Evolutionary conservation across 2,113 vertebrate genomes (phyloP), one percentile per base, ranked within the genome.

Genomic region (Lampris incognitus): DNA sequence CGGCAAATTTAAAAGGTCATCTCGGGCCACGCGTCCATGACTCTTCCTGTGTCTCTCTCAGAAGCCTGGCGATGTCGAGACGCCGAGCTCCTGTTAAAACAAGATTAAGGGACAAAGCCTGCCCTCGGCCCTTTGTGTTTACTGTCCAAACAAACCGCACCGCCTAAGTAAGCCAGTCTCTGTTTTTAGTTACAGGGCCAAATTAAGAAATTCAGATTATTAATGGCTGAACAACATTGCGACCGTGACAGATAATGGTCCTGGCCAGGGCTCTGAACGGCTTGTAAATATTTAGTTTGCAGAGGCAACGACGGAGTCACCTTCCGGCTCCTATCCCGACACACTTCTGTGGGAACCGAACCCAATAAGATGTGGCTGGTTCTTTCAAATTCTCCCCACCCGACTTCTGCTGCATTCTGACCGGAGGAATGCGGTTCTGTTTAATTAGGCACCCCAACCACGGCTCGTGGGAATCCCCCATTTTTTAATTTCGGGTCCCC

Each of bases 401-500:
- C 51, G 57, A 37, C 49, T 75, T 37, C 39, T 56, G 56, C 39
- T 0, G 82, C 66, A 54, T 50, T 84, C 68, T 81, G 72, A 83
- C 88, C 60, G 71, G 85, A 94, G 89, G 96, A 97, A 96, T 97
- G 94, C 78, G 56, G 86, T 91, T 74, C 59, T 89, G 89, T 95
- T 96, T 96, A 96, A 97, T 97, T 95, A 96, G 82, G 82, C 80
- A 80, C 89, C 41, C 0, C 49, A 64, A 89, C 76, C 69, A 72
- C 24, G 83, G 63, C 91, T 87, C 88, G 66, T 44, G 84, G 89
- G 94, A 91, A 89, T 81, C 87, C 80, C 85, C 89, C 64, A 41
- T 37, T 92, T 93, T 93, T 94, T 90, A 93, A 94, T 95, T 90
- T 94, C 88, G 92, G 84, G 86, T 90, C 83, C 64, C 82, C 50